A percentile compares a stretch with the other conserved stretches of the same genome.
phyloP scores from a whole-genome alignment of 2,797 vertebrate genomes.

The Scomberomorus guttatus region DNA sequence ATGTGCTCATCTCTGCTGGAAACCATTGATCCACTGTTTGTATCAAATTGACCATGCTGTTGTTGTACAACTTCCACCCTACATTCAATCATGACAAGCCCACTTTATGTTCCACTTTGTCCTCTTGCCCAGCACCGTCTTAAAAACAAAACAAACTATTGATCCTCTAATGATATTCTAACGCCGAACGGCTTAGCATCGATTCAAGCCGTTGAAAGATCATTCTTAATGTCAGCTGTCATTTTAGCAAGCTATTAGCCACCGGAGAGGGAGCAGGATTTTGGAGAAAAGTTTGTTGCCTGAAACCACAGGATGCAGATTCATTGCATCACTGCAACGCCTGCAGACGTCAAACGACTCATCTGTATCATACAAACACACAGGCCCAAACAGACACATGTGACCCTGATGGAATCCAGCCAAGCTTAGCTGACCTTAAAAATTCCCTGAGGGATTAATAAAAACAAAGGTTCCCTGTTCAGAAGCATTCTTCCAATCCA shows the following conservation, averaged over 20 bases:
- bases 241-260: slow-evolving; percentile 34
- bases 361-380: slow-evolving; percentile 64
- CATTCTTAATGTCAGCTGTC: slow-evolving; percentile 37
- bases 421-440: slow-evolving; percentile 72
- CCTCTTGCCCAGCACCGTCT: slow-evolving; percentile 23
- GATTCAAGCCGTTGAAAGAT: slow-evolving; percentile 38
- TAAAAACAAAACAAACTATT: slow-evolving; percentile 41
- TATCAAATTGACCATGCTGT: slow-evolving; percentile 72
- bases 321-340: slow-evolving; percentile 57
- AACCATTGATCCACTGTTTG: slow-evolving; percentile 81
- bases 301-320: slow-evolving; percentile 45
- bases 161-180: slow-evolving; percentile 19
- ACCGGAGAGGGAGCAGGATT: slow-evolving; percentile 32
- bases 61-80: slow-evolving; percentile 59
- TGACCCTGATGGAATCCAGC: slow-evolving; percentile 72
- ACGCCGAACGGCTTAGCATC: slow-evolving; percentile 41
- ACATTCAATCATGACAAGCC: slow-evolving; percentile 57
- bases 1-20: slow-evolving; percentile 81
- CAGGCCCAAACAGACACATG: slow-evolving; percentile 58
- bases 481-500: slow-evolving; percentile 65
- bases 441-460: slow-evolving; percentile 75
- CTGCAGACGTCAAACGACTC: slow-evolving; percentile 58
- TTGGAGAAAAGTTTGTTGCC: slow-evolving; percentile 18
- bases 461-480: slow-evolving; percentile 77
- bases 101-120: slow-evolving; percentile 45